These are phyloP conservation scores for Euwallacea similis DNA, from an alignment of 1,140 invertebrate species.

Conservation along the genomic window DNA sequence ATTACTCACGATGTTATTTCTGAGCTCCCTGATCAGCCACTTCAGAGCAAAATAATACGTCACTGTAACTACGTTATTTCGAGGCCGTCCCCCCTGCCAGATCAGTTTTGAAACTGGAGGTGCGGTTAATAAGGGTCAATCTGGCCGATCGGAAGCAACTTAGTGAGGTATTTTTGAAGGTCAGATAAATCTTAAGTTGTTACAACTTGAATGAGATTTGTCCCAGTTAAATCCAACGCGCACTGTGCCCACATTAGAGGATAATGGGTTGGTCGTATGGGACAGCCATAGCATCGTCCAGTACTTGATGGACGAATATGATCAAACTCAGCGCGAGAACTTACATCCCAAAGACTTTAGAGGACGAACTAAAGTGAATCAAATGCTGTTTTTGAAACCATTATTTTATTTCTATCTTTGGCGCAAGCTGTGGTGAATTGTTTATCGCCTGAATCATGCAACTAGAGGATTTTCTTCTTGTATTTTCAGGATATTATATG, in stretches of 20 bases:
- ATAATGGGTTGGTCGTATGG: slow-evolving; percentile 63
- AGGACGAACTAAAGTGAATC: slow-evolving; percentile 60
- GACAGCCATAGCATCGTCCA: slow-evolving; percentile 64
- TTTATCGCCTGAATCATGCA: background rate
- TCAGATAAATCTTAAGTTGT: slow-evolving; percentile 48
- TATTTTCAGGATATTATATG: slow-evolving; percentile 28
- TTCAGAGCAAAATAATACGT: background rate
- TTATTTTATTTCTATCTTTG: slow-evolving; percentile 53
- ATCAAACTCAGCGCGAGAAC: slow-evolving; percentile 54
- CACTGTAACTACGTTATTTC: slow-evolving; percentile 23
- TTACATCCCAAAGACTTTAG: slow-evolving; percentile 65
- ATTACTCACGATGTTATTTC: too few relatives aligned
- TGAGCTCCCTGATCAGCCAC: too few relatives aligned
- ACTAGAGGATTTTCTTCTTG: background rate
- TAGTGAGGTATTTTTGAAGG: slow-evolving; percentile 69
- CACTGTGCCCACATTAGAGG: slow-evolving; percentile 66
- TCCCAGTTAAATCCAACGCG: slow-evolving; percentile 66
- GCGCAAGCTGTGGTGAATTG: slow-evolving; percentile 27
- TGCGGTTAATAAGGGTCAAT: slow-evolving; percentile 65
- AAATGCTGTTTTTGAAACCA: slow-evolving; percentile 59
- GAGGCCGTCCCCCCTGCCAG: slow-evolving; percentile 59
- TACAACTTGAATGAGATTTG: slow-evolving; percentile 22
- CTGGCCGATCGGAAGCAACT: slow-evolving; percentile 67
- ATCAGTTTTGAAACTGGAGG: slow-evolving; percentile 62
- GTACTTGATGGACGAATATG: slow-evolving; percentile 64